Base-by-base conservation (phyloP, 1,140 invertebrate genomes). In the Telenomus remus region DNA sequence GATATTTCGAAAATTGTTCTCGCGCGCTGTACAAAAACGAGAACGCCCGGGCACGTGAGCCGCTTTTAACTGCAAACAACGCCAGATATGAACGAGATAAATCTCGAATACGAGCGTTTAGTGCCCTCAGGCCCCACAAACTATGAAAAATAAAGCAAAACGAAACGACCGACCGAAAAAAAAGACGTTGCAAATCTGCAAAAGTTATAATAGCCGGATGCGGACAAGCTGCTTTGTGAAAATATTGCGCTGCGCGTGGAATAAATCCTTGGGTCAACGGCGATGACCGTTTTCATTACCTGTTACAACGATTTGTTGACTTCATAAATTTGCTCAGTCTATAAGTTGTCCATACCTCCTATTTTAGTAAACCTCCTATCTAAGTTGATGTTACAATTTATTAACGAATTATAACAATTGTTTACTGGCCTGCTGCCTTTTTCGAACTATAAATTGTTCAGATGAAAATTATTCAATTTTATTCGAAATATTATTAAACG, bases 71-170 rank as follows among this genome's bases (percentile, higher is more conserved):
- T 80, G 72, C 75, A 61, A 53, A 47, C 74, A 51, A 55, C 54
- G 63, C 65, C 79, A 82, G 83, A 85, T 85, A 84, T 84, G 82
- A 86, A 79, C 69, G 68, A 80, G 78, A 86, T 86, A 86, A 87
- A 86, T 86, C 81, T 84, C 65, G 61, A 63, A 83, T 82, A 82
- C 75, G 78, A 78, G 79, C 72, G 76, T 81, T 84, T 84, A 83
- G 79, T 77, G 66, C 76, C 80, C 78, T 75, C 73, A 60, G 65
- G 71, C 60, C 66, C 57, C 71, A 57, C 56, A 75, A 74, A 72
- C 43, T 57, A 61, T 37, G 55, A 54, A 27, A 27, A 27, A 27
- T 1, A 27, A 27, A 27, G 60, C 35, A 73, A 77, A 47, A 51
- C 53, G 10, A 63, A 44, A 66, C 66, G 61, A 53, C 59, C 50